Evolutionary conservation across 2,888 invertebrate species (phyloP).

Genomic region (Galerucella calmariensis): DNA sequence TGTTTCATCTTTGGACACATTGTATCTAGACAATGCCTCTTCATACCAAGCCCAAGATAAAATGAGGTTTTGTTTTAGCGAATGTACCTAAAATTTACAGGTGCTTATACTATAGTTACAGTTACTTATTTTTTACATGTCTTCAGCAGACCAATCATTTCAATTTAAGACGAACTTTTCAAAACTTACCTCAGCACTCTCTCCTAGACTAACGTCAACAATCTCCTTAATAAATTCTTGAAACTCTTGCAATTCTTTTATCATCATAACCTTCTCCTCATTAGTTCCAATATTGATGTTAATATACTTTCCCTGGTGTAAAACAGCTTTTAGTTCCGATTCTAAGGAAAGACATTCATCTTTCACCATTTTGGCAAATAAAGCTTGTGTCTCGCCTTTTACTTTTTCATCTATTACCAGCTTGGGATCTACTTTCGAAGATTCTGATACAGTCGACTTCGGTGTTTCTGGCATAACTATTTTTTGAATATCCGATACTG

Average conservation of each 20-base stretch:
- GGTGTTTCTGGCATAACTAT: constrained; percentile 19
- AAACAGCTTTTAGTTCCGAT: constrained; percentile 72
- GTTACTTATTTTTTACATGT: not conserved
- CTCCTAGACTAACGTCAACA: constrained; percentile 70
- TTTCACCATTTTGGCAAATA: constrained; percentile 71
- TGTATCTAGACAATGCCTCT: constrained; percentile 68
- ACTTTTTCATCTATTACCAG: constrained; percentile 36
- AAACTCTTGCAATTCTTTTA: constrained; percentile 67
- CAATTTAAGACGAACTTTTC: not conserved
- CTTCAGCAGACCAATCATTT: not conserved
- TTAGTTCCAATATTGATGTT: constrained; percentile 70
- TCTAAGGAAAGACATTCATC: constrained; percentile 76
- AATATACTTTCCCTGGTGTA: constrained; percentile 67
- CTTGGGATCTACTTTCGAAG: constrained; percentile 32
- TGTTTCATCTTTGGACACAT: constrained; percentile 59
- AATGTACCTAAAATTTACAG: constrained; percentile 57
- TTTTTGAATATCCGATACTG: not conserved
- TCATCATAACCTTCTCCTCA: constrained; percentile 68
- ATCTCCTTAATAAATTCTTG: constrained; percentile 73
- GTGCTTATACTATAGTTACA: not conserved
- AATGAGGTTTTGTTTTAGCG: constrained; percentile 68
- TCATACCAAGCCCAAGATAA: constrained; percentile 71
- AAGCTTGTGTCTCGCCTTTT: constrained; percentile 54
- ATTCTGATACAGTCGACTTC: constrained; percentile 19
- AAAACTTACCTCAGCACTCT: constrained; percentile 70